Conservation (phyloP, 1,140 invertebrate genomes). For the Uloborus diversus region DNA sequence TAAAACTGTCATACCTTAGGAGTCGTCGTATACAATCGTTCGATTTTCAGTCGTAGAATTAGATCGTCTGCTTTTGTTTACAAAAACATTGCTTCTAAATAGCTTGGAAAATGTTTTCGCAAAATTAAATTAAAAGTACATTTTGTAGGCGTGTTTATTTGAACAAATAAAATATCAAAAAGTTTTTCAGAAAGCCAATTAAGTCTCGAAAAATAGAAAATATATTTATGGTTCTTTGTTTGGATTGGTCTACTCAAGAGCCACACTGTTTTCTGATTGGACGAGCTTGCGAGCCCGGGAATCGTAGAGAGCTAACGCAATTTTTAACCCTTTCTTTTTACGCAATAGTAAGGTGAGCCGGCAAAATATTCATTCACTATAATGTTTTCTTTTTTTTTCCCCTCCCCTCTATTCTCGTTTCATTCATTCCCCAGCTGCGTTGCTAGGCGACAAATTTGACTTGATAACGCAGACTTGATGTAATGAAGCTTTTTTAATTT, state of each 20-base stretch:
- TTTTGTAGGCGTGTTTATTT: background rate
- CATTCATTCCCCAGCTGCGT: conserved; percentile 42
- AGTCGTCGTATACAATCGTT: too few species aligned
- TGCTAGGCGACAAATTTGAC: conserved; percentile 34
- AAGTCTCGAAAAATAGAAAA: conserved; percentile 16
- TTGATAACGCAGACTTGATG: conserved; percentile 23
- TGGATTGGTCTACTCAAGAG: too few species aligned
- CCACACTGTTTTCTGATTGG: conserved; percentile 18
- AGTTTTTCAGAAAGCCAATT: background rate
- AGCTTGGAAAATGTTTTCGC: background rate
- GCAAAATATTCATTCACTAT: conserved; percentile 39
- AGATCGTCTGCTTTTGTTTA: too few species aligned
- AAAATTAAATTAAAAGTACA: conserved; percentile 7
- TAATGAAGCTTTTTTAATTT: background rate
- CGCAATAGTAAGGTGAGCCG: conserved; percentile 34
- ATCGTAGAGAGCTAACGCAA: background rate
- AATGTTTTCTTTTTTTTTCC: conserved; percentile 11
- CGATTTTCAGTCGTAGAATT: too few species aligned
- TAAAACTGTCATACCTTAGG: too few species aligned
- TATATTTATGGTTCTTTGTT: too few species aligned
- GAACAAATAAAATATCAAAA: conserved; percentile 17
- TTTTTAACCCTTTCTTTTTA: conserved; percentile 21
- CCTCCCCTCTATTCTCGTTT: conserved; percentile 10
- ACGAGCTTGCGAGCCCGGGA: conserved; percentile 12
- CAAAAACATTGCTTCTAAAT: background rate